Evolutionary conservation across 2,888 invertebrate genomes (phyloP).

Genomic region (Pollenia labialis): DNA sequence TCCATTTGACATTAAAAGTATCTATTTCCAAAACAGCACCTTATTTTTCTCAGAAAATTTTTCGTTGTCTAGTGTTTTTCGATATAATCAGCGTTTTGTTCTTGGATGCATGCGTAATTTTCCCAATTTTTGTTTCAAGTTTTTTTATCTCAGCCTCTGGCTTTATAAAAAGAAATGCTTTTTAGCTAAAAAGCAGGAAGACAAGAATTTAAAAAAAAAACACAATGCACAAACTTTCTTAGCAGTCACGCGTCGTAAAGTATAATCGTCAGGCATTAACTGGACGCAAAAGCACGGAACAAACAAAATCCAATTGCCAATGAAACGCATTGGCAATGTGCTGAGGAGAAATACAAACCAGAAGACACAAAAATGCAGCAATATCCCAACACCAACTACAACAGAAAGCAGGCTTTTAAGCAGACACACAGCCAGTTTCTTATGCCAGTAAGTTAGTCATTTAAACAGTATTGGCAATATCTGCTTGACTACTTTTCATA

Average conservation of each 20-base stretch:
- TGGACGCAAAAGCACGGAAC: constrained; percentile 21
- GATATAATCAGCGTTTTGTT: too few species aligned
- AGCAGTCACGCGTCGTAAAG: constrained; percentile 70
- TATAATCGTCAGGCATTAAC: constrained; percentile 63
- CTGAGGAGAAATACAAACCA: constrained; percentile 33
- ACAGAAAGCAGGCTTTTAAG: constrained; percentile 22
- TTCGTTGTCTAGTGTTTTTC: too few species aligned
- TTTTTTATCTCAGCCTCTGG: not conserved
- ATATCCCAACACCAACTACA: constrained; percentile 10
- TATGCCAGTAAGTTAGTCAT: not conserved
- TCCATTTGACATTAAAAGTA: too few species aligned
- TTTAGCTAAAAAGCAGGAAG: constrained; percentile 53
- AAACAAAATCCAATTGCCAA: not conserved
- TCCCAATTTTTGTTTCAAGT: not conserved
- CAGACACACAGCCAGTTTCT: not conserved
- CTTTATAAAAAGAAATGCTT: constrained; percentile 33
- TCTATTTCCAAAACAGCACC: too few species aligned
- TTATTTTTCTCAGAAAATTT: not conserved
- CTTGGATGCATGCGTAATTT: constrained; percentile 5
- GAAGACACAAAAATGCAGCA: constrained; percentile 60
- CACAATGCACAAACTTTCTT: constrained; percentile 34
- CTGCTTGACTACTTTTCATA: not conserved
- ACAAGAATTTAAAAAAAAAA: constrained; percentile 26
- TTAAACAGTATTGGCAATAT: constrained; percentile 8
- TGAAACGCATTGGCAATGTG: constrained; percentile 10